Percentiles rank a stretch among this genome's conserved stretches.
Conservation (phyloP, 2,888 invertebrate species). For the Cactoblastis cactorum region DNA sequence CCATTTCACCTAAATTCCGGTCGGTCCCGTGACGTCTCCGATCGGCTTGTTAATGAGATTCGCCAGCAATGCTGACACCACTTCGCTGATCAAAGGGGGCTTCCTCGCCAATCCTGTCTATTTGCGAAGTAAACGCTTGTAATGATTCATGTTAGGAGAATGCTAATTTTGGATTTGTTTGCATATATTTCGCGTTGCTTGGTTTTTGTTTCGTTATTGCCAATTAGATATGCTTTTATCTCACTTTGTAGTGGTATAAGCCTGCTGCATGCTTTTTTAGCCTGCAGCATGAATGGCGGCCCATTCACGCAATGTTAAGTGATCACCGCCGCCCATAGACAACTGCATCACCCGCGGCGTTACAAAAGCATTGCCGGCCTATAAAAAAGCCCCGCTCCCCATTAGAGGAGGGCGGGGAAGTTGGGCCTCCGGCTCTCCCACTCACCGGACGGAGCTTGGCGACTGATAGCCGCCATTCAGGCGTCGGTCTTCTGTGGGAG, state of each 20-base stretch:
- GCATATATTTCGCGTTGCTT: background rate
- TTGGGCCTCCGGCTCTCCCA: no score
- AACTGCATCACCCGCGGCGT: no score
- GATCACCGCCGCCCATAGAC: no score
- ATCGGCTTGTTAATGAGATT: conserved; percentile 68
- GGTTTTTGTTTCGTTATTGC: background rate
- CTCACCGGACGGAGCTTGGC: no score
- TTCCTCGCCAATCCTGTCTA: conserved; percentile 12
- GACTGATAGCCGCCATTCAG: no score
- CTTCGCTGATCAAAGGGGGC: conserved; percentile 57
- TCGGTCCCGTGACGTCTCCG: conserved; percentile 30
- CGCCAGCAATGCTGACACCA: conserved; percentile 62
- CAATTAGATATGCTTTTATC: background rate
- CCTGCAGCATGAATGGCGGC: no score
- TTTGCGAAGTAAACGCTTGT: conserved; percentile 6
- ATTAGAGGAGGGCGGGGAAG: no score
- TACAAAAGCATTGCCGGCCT: no score
- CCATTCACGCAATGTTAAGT: no score
- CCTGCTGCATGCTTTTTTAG: no score
- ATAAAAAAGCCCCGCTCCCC: no score
- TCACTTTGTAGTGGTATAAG: background rate
- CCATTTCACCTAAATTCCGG: conserved; percentile 5
- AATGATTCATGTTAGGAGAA: conserved; percentile 13
- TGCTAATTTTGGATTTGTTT: conserved; percentile 6
- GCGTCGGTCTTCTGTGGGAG: no score